Conservation (phyloP, 2,888 invertebrate species). For the Erynnis tages region DNA sequence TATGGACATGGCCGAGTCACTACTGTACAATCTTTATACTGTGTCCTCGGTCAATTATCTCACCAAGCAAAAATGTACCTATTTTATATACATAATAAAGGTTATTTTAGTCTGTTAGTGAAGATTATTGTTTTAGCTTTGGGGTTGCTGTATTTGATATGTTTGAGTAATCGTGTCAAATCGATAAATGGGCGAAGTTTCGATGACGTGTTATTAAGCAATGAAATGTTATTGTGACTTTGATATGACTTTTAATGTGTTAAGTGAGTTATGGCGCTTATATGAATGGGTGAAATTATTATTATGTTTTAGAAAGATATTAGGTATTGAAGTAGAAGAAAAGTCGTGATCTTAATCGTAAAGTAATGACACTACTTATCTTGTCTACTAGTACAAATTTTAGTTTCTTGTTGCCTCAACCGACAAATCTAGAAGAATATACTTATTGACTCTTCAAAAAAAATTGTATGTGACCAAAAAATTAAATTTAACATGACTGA, state of each 20-base stretch:
- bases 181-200: slow-evolving; percentile 29
- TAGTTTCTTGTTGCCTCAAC: too few relatives aligned
- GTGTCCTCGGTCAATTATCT: background rate
- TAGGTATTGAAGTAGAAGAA: too few relatives aligned
- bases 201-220: slow-evolving; percentile 28
- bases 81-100: background rate
- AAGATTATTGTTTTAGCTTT: background rate
- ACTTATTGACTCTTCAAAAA: too few relatives aligned
- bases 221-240: slow-evolving; percentile 20
- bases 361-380: too few relatives aligned
- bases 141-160: slow-evolving; percentile 13
- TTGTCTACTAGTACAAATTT: too few relatives aligned
- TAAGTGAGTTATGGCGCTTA: slow-evolving; percentile 5
- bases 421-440: too few relatives aligned
- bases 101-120: background rate
- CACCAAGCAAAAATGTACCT: background rate
- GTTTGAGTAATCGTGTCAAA: slow-evolving; percentile 27
- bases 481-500: too few relatives aligned
- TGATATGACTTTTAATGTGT: slow-evolving; percentile 17
- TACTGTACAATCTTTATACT: too few relatives aligned
- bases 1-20: too few relatives aligned
- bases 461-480: too few relatives aligned
- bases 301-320: background rate
- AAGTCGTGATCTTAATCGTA: too few relatives aligned
- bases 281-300: slow-evolving; percentile 3